Conservation (phyloP, 53 echinoderm and acorn worm genomes). For the Holothuria scabra region DNA sequence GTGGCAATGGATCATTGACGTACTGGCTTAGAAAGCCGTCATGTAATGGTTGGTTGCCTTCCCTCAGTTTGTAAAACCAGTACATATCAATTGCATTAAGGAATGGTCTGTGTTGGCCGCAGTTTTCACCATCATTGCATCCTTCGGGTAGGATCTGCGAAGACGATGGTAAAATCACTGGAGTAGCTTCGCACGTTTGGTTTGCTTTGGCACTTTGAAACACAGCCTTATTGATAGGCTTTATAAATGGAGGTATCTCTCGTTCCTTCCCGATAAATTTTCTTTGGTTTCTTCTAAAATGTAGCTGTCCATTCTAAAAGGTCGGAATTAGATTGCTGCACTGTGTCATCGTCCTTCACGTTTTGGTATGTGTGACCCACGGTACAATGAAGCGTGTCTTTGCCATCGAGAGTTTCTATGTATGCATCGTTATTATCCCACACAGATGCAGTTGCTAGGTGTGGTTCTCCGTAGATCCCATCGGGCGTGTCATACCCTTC, state of each 20-base stretch:
- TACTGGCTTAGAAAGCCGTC: constrained; percentile 65
- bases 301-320: not conserved
- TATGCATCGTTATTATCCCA: constrained; percentile 66
- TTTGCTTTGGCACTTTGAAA: too few species aligned
- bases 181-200: too few species aligned
- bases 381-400: constrained; percentile 55
- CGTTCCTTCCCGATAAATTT: constrained; percentile 41
- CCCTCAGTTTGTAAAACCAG: constrained; percentile 58
- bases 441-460: constrained; percentile 26
- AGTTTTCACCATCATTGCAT: too few species aligned
- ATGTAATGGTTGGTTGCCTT: constrained; percentile 53
- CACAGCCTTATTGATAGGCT: too few species aligned
- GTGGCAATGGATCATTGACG: constrained; percentile 58
- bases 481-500: constrained; percentile 40
- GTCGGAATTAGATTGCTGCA: not conserved
- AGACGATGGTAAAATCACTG: too few species aligned
- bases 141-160: too few species aligned
- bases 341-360: too few species aligned
- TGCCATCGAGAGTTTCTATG: constrained; percentile 66
- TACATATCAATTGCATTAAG: constrained; percentile 47
- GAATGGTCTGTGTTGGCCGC: too few species aligned
- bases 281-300: constrained; percentile 38
- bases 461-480: not conserved
- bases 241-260: not conserved
- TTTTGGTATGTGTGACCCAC: constrained; percentile 60